Base-by-base conservation (phyloP, 2,888 invertebrate species). In the Drosophila infuscata region DNA sequence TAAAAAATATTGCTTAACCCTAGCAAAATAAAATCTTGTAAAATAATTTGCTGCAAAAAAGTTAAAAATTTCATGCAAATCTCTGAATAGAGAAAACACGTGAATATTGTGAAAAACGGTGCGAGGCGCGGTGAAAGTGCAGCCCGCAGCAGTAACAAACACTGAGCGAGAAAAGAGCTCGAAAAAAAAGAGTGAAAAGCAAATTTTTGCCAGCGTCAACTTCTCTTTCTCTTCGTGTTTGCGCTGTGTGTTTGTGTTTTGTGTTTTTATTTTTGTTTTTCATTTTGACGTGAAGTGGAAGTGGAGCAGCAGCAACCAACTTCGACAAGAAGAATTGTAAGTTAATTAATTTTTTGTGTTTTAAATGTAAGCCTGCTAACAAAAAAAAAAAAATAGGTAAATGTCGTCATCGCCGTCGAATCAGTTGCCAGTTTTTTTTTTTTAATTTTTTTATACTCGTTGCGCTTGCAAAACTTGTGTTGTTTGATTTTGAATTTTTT, bases 1-100 rank as follows among this genome's bases (percentile, higher is more conserved):
- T 61, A 46, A 69, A 69, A 74, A 61, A 78, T 81, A 85, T 86
- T 86, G 88, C 83, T 82, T 72, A 88, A 82, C 77, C 70, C 76
- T 79, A 76, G 71, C 81, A 70, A 72, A 74, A 57, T 25, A 46
- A 46, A 73, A 66, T 72, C 79, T 66, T 69, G 62, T 73, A 67
- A 76, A 79, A 73, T 73, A 25, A 46, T 46, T 46, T 46, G 8
- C 52, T 69, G 43, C 52, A 36, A 52, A 73, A 81, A 65, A 60
- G 67, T 48, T 43, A 41, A 70, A 81, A 65, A 59, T 73, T 54
- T 57, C 70, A 71, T 43, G 49, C 49, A 62, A 67, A 66, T 58
- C 52, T 25, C 48, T 20, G 62, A 29, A 17, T 64, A 62, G 53
- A 70, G 69, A 84, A 76, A 81, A 79, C 87, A 79, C 78, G 88